Base-by-base conservation (phyloP, 2,797 vertebrate genomes). In the Kryptolebias ocellatus region DNA sequence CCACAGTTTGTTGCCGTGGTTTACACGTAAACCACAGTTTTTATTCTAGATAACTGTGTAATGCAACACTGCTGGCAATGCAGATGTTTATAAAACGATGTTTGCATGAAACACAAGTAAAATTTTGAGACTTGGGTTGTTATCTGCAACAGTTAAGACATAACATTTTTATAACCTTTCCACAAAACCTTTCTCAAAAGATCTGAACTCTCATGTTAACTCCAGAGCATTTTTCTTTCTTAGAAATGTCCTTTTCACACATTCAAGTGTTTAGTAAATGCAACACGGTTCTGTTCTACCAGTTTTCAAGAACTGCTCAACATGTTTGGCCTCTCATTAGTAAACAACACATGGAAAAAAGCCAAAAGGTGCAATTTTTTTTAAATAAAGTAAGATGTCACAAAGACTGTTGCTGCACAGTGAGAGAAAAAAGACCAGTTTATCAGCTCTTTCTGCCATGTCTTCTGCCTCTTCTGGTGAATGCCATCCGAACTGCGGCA, bases 401-500 rank as follows among this genome's bases (percentile, higher is more conserved):
- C 20, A 53, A n/a, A 37, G 15, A 34, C 18, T 51, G 47, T 51
- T 37, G n/a, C 37, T 39, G 10, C 37, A 18, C 27, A 24, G 2
- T 15, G 4, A 17, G 15, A 27, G 12, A 8, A 1, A 27, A 17
- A 1, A 45, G 28, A 17, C 5, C 24, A 27, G 66, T 87, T 81
- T 59, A 81, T 79, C 77, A 79, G 62, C 79, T 76, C 64, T 57
- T 76, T 75, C 60, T 69, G 76, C 70, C 63, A 58, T 76, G 78
- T 67, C 37, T 39, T 39, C 10, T 10, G 11, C 11, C 69, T 83
- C 60, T 87, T 55, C 34, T 55, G 59, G 53, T 75, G 75, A 85
- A 74, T 70, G 67, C 64, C 65, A 67, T 54, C 55, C 69, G 39
- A 50, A 67, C 59, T 58, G 51, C 31, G 51, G 80, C 65, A 70